Percentiles rank a stretch among this genome's conserved stretches.
These are phyloP conservation scores for Meles meles DNA, from an alignment of 2,113 vertebrate genomes.

Conservation along the genomic window DNA sequence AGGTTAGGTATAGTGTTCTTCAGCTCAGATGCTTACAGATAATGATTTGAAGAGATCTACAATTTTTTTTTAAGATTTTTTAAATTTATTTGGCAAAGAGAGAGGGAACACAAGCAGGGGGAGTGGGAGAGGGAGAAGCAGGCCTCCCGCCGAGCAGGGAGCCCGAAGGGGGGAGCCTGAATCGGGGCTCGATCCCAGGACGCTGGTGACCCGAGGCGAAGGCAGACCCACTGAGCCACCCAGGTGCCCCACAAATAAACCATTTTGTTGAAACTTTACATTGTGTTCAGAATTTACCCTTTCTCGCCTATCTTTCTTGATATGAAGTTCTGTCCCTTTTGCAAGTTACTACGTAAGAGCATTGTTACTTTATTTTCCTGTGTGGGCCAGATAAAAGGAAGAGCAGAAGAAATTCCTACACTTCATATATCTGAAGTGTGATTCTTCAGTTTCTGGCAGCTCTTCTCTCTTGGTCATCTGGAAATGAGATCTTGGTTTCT, in stretches of 20 bases:
- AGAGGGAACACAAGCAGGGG: too few relatives aligned
- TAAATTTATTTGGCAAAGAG: neutral
- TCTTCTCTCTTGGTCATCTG: neutral
- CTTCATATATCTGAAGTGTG: neutral
- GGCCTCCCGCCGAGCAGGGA: too few relatives aligned
- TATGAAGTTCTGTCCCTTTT: neutral
- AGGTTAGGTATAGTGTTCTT: neutral
- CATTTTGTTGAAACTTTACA: neutral
- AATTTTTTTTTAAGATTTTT: neutral
- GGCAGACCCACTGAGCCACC: neutral
- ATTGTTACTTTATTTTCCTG: neutral
- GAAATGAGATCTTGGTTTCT: constrained; percentile 1
- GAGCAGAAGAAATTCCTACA: neutral
- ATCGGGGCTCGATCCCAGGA: too few relatives aligned
- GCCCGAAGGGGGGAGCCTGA: too few relatives aligned
- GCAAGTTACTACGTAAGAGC: neutral
- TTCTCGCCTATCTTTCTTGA: neutral
- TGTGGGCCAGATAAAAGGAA: neutral
- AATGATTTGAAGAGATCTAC: neutral
- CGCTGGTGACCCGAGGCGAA: too few relatives aligned
- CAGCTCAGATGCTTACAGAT: neutral
- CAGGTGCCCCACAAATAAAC: neutral
- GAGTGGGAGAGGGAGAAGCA: too few relatives aligned
- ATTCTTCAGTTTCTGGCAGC: neutral
- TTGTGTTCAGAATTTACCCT: neutral